Evolutionary conservation across 2,888 invertebrate species (phyloP).

Genomic region (Schizaphis graminum): DNA sequence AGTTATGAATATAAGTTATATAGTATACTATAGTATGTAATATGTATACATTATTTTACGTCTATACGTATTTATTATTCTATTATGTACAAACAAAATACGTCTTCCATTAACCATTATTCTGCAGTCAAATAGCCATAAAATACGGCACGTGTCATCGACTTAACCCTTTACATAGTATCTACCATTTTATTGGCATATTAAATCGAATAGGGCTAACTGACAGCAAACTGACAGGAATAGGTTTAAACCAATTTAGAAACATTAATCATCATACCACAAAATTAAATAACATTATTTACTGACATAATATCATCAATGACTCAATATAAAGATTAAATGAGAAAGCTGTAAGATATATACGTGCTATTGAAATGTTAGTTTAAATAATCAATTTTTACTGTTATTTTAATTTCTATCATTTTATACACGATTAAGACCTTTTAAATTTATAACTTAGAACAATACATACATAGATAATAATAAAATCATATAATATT

Average conservation of each 20-base stretch:
- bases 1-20: not conserved
- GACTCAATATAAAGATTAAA: conserved; percentile 3
- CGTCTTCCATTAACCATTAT: conserved; percentile 50
- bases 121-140: conserved; percentile 44
- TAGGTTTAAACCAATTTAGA: conserved; percentile 41
- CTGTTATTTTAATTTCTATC: not conserved
- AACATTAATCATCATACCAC: conserved; percentile 37
- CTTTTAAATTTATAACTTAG: not conserved
- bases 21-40: not conserved
- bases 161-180: conserved; percentile 59
- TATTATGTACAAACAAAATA: not conserved
- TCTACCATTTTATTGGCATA: conserved; percentile 41
- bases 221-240: conserved; percentile 18
- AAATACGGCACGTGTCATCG: conserved; percentile 59
- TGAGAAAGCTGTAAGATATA: not conserved
- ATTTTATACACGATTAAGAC: not conserved
- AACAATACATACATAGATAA: not conserved
- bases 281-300: conserved; percentile 39
- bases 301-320: conserved; percentile 10
- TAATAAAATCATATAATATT: not conserved
- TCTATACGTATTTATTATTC: not conserved
- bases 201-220: conserved; percentile 38
- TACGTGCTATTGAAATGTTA: not conserved
- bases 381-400: not conserved
- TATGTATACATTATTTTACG: not conserved